These are phyloP conservation scores for Cavia porcellus DNA, from an alignment of 2,113 vertebrate genomes.

Conservation along the genomic window DNA sequence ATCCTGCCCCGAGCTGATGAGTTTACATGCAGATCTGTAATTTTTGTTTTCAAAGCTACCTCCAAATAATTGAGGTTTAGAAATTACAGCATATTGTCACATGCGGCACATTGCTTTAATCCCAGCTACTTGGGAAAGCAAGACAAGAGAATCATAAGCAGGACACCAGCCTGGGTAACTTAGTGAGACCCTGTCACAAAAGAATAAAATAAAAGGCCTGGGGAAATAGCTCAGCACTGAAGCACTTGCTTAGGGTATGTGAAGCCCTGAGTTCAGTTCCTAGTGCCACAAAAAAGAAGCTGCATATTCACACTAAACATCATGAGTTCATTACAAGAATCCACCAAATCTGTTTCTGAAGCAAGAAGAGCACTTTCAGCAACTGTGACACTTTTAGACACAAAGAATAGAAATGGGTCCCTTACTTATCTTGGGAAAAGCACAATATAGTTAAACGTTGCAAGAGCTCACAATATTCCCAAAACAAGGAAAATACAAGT, in stretches of 20 bases:
- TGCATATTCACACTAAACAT: background rate
- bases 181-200: background rate
- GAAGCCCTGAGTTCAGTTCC: background rate
- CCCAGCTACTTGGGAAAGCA: background rate
- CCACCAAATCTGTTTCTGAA: background rate
- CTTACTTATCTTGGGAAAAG: background rate
- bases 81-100: background rate
- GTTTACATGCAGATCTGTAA: background rate
- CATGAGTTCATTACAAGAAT: background rate
- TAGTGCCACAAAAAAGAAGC: background rate
- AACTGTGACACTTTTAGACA: background rate
- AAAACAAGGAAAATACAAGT: background rate
- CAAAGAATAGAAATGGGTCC: background rate
- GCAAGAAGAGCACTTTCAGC: background rate
- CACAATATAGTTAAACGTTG: background rate
- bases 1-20: background rate
- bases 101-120: background rate
- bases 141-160: background rate
- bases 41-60: background rate
- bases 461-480: background rate
- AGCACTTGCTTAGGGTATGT: background rate
- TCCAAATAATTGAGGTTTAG: background rate
- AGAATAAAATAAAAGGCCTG: background rate
- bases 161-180: background rate
- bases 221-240: background rate